Base-by-base conservation (phyloP, 2,888 invertebrate species). In the Acronicta psi region DNA sequence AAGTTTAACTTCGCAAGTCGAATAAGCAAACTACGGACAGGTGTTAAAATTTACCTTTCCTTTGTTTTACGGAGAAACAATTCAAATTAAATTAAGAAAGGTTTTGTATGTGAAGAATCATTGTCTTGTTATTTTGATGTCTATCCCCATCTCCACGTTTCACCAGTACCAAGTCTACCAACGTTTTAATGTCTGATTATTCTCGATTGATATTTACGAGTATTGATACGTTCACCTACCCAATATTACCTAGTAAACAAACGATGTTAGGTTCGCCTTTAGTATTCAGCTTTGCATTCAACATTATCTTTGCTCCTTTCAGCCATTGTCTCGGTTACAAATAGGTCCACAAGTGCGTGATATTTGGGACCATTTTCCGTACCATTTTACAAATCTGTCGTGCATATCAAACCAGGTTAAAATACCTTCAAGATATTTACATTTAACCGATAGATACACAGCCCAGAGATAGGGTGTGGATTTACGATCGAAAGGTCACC, bases 401-500 rank as follows among this genome's bases (percentile, higher is more conserved):
- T 74, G 69, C 64, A 68, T 69, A 71, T 71, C 65, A 63, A 68
- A 54, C 18, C 54, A 59, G 55, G 68, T 71, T 73, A 58, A 54
- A 73, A 64, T 73, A 56, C 63, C 70, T 73, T 50, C 59, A 45
- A 58, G 70, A 70, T 74, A 73, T 73, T 74, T 73, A 71, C 75
- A 71, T 69, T 73, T 43, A 70, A 71, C 43, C 64, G 69, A 69
- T 64, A 68, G 65, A 52, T 41, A 65, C 50, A 70, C 38, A 56
- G 66, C 50, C 43, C 18, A 60, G 51, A 66, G 69, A 73, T 75
- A 74, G 63, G 74, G 75, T 69, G 67, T 64, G 73, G 59, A 75
- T 74, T 74, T 75, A 74, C 56, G 70, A 75, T 31, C 50, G 50
- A 74, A 75, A 75, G 75, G 75, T 74, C 67, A 74, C 59, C 45